Conservation (phyloP, 1,140 invertebrate genomes). For the Drosophila kurseongensis region DNA sequence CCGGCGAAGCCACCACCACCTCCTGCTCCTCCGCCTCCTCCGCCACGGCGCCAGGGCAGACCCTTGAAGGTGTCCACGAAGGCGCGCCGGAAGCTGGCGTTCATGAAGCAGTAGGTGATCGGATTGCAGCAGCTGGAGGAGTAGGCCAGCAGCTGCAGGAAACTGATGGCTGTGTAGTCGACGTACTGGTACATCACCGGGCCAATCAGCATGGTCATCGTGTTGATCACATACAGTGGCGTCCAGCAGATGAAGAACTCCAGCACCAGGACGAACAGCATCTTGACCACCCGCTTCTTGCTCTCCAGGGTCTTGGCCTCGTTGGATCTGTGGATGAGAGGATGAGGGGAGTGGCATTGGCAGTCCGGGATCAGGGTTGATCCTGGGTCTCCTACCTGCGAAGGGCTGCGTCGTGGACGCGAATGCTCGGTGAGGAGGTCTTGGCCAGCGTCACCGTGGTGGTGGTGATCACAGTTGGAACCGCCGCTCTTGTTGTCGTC, state of each 20-base stretch:
- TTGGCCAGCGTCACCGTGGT: conserved; percentile 55
- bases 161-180: conserved; percentile 91
- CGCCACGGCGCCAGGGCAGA: conserved; percentile 53
- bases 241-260: conserved; percentile 98
- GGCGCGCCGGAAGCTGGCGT: conserved; percentile 91
- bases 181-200: conserved; percentile 89
- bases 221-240: conserved; percentile 94
- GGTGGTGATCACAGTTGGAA: conserved; percentile 26
- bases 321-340: conserved; percentile 76
- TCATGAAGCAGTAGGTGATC: conserved; percentile 98
- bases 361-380: no score
- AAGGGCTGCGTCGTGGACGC: conserved; percentile 66
- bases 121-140: conserved; percentile 95
- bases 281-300: conserved; percentile 91
- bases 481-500: conserved; percentile 30
- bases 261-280: conserved; percentile 95
- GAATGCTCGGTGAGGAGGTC: conserved; percentile 64
- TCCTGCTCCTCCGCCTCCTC: background rate
- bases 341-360: background rate
- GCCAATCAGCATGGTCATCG: conserved; percentile 89
- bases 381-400: conserved; percentile 77
- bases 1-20: background rate
- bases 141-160: conserved; percentile 94
- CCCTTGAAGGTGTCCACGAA: conserved; percentile 87
- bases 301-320: conserved; percentile 85